phyloP scores from a whole-genome alignment of 2,797 vertebrate species.

The Enoplosus armatus region DNA sequence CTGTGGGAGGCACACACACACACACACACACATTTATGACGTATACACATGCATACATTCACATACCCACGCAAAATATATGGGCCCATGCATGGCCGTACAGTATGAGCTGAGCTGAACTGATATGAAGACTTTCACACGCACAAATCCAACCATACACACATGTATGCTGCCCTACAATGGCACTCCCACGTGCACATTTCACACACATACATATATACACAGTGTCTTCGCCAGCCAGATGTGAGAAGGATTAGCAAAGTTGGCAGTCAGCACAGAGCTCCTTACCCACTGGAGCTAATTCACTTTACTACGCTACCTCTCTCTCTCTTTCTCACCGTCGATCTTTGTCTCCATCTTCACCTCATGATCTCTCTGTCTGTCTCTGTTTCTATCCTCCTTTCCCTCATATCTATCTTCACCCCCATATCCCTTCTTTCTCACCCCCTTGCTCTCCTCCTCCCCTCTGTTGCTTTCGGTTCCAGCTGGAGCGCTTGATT shows the following conservation, averaged over 20 bases:
- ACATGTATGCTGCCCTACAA: slow-evolving; percentile 31
- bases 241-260: slow-evolving; percentile 76
- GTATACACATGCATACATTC: slow-evolving; percentile 1
- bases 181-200: slow-evolving; percentile 52
- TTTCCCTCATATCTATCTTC: slow-evolving; percentile 22
- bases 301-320: slow-evolving; percentile 73
- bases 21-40: slow-evolving; percentile 11
- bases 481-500: slow-evolving; percentile 27
- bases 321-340: slow-evolving; percentile 49
- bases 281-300: slow-evolving; percentile 78
- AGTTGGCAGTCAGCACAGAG: slow-evolving; percentile 74
- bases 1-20: slow-evolving; percentile 44
- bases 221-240: slow-evolving; percentile 60
- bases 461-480: slow-evolving; percentile 29
- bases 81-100: slow-evolving; percentile 16
- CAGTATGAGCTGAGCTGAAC: slow-evolving; percentile 36
- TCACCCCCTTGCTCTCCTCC: slow-evolving; percentile 14
- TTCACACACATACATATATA: neutral
- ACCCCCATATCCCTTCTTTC: slow-evolving; percentile 3
- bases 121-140: slow-evolving; percentile 44
- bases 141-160: slow-evolving; percentile 11
- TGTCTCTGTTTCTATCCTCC: neutral
- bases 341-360: slow-evolving; percentile 67
- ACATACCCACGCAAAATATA: slow-evolving; percentile 35
- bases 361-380: slow-evolving; percentile 53